Evolutionary conservation across 2,797 vertebrate species (phyloP), one percentile per base, ranked within the genome.

Genomic region (Petrocephalus sullivani): DNA sequence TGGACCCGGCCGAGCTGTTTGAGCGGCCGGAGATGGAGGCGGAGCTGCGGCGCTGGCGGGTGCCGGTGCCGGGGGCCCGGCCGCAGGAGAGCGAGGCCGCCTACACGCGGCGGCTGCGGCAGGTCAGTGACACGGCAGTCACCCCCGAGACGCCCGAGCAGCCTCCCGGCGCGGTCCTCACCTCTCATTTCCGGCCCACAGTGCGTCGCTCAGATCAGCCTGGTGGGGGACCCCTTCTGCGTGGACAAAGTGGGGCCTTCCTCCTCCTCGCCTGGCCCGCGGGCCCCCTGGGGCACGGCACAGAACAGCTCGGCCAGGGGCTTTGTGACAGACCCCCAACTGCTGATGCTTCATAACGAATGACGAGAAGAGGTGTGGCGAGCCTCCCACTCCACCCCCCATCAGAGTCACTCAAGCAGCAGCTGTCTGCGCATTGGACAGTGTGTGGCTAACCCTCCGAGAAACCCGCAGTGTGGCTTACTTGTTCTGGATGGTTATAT

Each of bases 1-100:
- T 93, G 1, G 96, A 96, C 89, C 95, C 96, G 0, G 94, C 87
- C 0, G 91, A 93, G 12, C 90, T 96, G 64, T 94, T 94, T 33
- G 90, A 90, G 3, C 61, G 23, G 10, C 61, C 1, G 61, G 67
- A 82, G 78, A 75, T 75, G 67, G 67, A 75, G 33, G 67, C 67
- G 3, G 78, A 82, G 46, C 49, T 82, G 6, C 78, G 19, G 78
- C 41, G 78, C 7, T 82, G 78, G 78, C 37, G 49, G 41, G 46
- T 82, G 19, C 14, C 78, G 3, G 37, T 82, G 14, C 78, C 78
- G 7, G 78, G 19, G 41, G 46, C 78, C 19, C 78, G 49, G 19
- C 78, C 49, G 19, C 37, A 82, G 49, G 78, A 82, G 41, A n/a
- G 37, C 19, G 37, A 82, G 2, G 8, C 41, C 5, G 78, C 78